Evolutionary conservation across 2,888 invertebrate species (phyloP), one percentile per base, ranked within the genome.

Genomic region (Calliphora vomitoria): DNA sequence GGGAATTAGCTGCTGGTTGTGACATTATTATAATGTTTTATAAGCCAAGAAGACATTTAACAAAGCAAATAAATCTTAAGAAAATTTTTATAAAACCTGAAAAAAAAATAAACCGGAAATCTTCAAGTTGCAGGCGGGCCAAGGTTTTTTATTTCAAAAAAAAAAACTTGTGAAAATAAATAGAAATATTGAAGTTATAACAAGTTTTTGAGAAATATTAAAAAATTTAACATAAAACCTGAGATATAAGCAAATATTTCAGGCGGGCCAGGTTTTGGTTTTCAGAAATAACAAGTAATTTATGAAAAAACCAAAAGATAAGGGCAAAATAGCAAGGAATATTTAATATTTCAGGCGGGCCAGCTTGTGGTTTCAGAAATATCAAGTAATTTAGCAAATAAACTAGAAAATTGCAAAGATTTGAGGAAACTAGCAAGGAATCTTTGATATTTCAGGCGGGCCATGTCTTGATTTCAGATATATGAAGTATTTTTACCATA

Each of bases 1-100:
- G 69, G 69, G 71, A 62, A 85, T 85, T 85, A 85, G 76, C 85
- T 72, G 41, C 15, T 38, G 76, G 81, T 78, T 85, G 64, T 82
- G 71, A 81, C 75, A 85, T 50, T 55, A 72, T 78, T 66, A 53
- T 71, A 66, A 81, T 55, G 15, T 11, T 55, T 50, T 31, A n/a
- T 10, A n/a, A 5, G 35, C 31, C 55, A 25, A 35, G 3, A 25
- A 47, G 68, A 53, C 18, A 50, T 35, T 6, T 18, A 38, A 25
- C 50, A 38, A 71, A 4, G 5, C n/a, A 69, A 69, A 75, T 20
- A 72, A 64, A 71, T 55, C 15, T 11, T 38, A n/a, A n/a, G n/a
- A 15, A 64, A 31, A 44, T 10, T 44, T 44, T 11, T 18, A 55
- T 53, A 25, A 44, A 3, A 35, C 20, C 4, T 41, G 6, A n/a